A percentile compares a stretch with the other conserved stretches of the same genome.
These are phyloP conservation scores for Phenacoccus solenopsis DNA, from an alignment of 1,140 invertebrate genomes.

Conservation along the genomic window DNA sequence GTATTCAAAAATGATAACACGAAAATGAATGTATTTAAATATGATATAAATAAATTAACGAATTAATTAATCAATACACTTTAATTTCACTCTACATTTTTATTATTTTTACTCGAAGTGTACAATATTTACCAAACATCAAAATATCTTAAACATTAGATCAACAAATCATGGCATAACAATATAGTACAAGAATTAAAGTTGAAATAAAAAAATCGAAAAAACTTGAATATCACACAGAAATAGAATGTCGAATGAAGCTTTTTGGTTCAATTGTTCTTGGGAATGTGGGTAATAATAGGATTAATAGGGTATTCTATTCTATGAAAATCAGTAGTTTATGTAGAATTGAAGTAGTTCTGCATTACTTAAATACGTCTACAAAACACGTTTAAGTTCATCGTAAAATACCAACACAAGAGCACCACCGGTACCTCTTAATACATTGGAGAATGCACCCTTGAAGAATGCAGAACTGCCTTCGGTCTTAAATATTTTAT, in stretches of 20 bases:
- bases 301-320: background rate
- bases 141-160: no score
- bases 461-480: slow-evolving; percentile 63
- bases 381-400: slow-evolving; percentile 54
- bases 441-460: slow-evolving; percentile 64
- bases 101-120: background rate
- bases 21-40: background rate
- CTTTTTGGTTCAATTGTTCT: background rate
- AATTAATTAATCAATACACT: background rate
- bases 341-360: background rate
- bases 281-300: background rate
- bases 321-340: background rate
- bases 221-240: background rate
- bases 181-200: no score
- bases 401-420: slow-evolving; percentile 65
- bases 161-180: background rate
- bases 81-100: background rate
- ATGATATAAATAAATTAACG: background rate
- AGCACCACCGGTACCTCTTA: slow-evolving; percentile 65
- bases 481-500: slow-evolving; percentile 49
- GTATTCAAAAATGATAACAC: background rate
- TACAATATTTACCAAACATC: slow-evolving; percentile 4
- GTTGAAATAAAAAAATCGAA: background rate
- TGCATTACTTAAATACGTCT: slow-evolving; percentile 20
- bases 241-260: background rate